Base-by-base conservation (phyloP, 2,888 invertebrate species). In the Nymphalis urticae region DNA sequence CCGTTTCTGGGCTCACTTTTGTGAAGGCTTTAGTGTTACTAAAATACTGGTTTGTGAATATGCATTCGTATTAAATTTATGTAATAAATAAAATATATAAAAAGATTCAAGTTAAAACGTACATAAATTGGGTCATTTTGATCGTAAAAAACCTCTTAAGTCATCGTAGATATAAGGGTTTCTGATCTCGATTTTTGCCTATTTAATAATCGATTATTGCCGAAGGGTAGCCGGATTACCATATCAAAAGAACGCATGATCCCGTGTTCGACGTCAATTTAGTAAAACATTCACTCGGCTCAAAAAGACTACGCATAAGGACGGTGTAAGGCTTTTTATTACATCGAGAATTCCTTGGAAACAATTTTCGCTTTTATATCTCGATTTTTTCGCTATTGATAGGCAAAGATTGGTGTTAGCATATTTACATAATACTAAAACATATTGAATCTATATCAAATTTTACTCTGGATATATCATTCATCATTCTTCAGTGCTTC, bases 121-220 rank as follows among this genome's bases (percentile, higher is more conserved):
- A 62, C 48, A 47, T 64, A 47, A 68, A 82, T 80, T 82, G 79
- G 82, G 81, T 80, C 81, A 82, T 84, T 83, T 78, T 76, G 78
- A 76, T 79, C 82, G 81, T 82, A 86, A 87, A 86, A 85, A 86
- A 83, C 82, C 80, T 81, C 83, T 85, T 84, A 85, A 82, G 82
- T 82, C 77, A 80, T 80, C 84, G 79, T 81, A 77, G 80, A 82
- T 83, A 82, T 82, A 76, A 78, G 79, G 83, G 83, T 72, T 77
- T 75, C 75, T 82, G 86, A 86, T 87, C 84, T 77, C 82, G 84
- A 85, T 84, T 87, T 86, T 83, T 85, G 84, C 85, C 87, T 87
- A 86, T 89, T 89, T 89, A 88, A 89, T 90, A 91, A 90, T 90
- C 89, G 88, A 88, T 89, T 88, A 88, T 87, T 82, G 83, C 86